Evolutionary conservation across 2,113 vertebrate species (phyloP), one percentile per base, ranked within the genome.

Genomic region (Xiphorhynchus elegans): DNA sequence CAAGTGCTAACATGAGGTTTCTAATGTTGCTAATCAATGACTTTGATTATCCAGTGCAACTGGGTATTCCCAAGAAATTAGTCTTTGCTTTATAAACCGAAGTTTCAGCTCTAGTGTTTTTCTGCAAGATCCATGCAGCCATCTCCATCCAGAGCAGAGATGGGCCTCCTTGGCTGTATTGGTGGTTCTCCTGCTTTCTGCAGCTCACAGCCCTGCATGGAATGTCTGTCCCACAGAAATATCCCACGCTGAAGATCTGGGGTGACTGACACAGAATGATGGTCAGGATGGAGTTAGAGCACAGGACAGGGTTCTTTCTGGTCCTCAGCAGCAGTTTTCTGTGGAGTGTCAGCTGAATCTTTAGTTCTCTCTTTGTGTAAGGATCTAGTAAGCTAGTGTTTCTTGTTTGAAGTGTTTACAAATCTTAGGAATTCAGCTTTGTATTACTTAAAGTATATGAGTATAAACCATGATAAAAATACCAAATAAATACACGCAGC

Each of bases 1-100:
- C 82, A 92, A 91, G 59, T 37, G 28, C 63, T 90, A 80, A 77
- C 66, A 25, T 69, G 83, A 70, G 29, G 76, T 68, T 89, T 81
- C 47, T 84, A 6, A n/a, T 64, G 58, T 85, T 94, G 46, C 60
- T 69, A 52, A 91, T 95, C 84, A 62, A 53, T 69, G n/a, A 56
- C 24, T 92, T 92, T 80, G 88, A 82, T 90, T 96, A 44, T 64
- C 16, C 56, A 55, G 1, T 37, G 46, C 56, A 88, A 29, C 29
- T 63, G 10, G 68, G 37, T 89, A 42, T 81, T 93, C 78, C 84
- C 81, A 81, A 68, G 59, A 62, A 94, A 69, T 78, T 23, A 79
- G 5, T 56, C 29, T 79, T 74, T 82, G 82, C 66, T 95, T 84
- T 70, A 68, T 47, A 49, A 63, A 81, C 40, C 80, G 56, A 37